Conservation (phyloP, 2,888 invertebrate species). For the Apamea crenata region DNA sequence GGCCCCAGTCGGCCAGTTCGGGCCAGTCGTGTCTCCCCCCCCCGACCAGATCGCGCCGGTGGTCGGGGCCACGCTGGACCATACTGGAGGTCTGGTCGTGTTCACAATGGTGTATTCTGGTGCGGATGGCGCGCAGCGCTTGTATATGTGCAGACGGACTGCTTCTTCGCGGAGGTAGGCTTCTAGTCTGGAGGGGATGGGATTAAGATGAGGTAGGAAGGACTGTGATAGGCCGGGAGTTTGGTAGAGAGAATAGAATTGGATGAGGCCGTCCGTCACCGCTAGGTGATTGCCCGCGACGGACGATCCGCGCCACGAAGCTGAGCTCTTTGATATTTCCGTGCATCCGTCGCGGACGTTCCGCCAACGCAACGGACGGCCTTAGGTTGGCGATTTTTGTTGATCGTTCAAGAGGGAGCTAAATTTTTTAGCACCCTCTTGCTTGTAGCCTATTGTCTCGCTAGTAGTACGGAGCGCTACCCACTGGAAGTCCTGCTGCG, state of each 20-base stretch:
- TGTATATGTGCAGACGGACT: constrained; percentile 39
- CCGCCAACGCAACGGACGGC: too few relatives aligned
- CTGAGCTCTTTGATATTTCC: neutral
- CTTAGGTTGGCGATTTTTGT: neutral
- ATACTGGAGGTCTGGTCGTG: neutral
- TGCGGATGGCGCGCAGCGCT: constrained; percentile 19
- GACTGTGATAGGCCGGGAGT: neutral
- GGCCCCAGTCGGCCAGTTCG: neutral
- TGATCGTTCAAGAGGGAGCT: neutral
- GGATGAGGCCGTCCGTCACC: neutral
- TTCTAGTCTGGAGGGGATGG: constrained; percentile 62
- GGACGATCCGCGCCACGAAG: neutral
- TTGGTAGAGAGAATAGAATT: neutral
- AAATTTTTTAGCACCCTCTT: neutral
- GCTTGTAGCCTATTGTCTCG: neutral
- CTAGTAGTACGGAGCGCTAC: constrained; percentile 59
- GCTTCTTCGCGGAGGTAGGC: constrained; percentile 59
- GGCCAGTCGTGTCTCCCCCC: neutral
- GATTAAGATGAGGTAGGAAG: neutral
- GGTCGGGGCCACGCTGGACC: neutral
- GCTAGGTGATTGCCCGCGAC: constrained; percentile 91
- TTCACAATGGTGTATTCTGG: constrained; percentile 23
- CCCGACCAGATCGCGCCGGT: neutral
- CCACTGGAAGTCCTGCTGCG: constrained; percentile 97
- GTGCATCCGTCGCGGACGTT: neutral